Conservation (phyloP, 23 tunicate genomes). For the Styela plicata region DNA sequence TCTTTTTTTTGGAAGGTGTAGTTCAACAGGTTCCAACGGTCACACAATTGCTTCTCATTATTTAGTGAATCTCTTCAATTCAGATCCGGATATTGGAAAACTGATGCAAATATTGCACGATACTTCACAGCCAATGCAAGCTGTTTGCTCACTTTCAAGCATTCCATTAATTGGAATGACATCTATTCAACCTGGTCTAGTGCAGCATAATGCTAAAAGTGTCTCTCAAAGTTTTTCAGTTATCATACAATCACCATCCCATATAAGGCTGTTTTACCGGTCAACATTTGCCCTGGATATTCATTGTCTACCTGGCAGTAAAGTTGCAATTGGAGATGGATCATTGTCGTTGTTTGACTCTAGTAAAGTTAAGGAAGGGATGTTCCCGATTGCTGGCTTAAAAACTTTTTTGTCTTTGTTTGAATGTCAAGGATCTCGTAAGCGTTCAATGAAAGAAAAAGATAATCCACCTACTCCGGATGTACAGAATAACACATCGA, state of each 20-base stretch:
- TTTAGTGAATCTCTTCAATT: slow-evolving; percentile 57
- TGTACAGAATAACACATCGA: neutral
- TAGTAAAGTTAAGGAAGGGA: slow-evolving; percentile 37
- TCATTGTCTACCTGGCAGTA: slow-evolving; percentile 40
- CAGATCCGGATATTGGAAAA: slow-evolving; percentile 49
- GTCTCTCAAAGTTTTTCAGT: slow-evolving; percentile 51
- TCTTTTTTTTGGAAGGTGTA: slow-evolving; percentile 61
- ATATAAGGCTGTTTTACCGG: slow-evolving; percentile 40
- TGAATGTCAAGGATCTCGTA: slow-evolving; percentile 29
- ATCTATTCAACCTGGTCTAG: neutral
- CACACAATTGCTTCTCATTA: slow-evolving; percentile 51
- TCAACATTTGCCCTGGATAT: slow-evolving; percentile 53
- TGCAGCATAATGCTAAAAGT: neutral
- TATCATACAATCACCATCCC: slow-evolving; percentile 54
- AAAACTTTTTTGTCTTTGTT: slow-evolving; percentile 43
- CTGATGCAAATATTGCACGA: slow-evolving; percentile 56
- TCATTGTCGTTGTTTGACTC: slow-evolving; percentile 73
- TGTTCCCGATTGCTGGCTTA: slow-evolving; percentile 57
- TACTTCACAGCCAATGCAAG: slow-evolving; percentile 50
- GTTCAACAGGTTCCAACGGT: slow-evolving; percentile 16
- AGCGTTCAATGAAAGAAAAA: slow-evolving; percentile 34
- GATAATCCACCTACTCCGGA: slow-evolving; percentile 73
- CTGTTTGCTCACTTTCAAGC: slow-evolving; percentile 49
- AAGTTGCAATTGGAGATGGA: slow-evolving; percentile 57
- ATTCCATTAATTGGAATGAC: slow-evolving; percentile 41